phyloP scores from a whole-genome alignment of 2,888 invertebrate genomes.

The Melinaea menophilus region DNA sequence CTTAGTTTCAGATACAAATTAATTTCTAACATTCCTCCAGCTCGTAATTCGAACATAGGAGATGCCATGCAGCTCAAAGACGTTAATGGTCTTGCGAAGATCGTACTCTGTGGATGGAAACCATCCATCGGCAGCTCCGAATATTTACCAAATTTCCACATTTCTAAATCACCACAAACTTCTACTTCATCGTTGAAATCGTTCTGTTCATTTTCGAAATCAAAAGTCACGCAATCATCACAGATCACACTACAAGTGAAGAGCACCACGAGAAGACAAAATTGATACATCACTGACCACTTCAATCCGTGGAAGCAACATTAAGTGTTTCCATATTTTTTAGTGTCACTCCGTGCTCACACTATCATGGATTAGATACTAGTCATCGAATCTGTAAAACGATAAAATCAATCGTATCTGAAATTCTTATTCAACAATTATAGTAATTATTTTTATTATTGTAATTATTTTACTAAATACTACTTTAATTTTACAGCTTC shows the following conservation, averaged over 20 bases:
- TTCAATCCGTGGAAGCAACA: conserved; percentile 6
- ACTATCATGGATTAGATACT: conserved; percentile 40
- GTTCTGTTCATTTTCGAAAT: conserved; percentile 43
- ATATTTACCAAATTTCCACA: conserved; percentile 46
- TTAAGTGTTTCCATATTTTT: conserved; percentile 26
- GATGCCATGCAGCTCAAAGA: conserved; percentile 45
- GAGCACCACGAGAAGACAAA: conserved; percentile 12
- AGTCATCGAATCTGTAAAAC: conserved; percentile 28
- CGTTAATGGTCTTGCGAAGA: conserved; percentile 41
- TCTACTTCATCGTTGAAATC: conserved; percentile 30
- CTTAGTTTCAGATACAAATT: conserved; percentile 40
- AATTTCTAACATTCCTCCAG: conserved; percentile 42
- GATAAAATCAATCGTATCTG: conserved; percentile 20
- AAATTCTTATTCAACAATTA: conserved; percentile 17
- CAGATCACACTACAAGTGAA: conserved; percentile 20
- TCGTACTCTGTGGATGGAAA: conserved; percentile 36
- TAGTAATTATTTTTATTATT: conserved; percentile 8
- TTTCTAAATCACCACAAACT: conserved; percentile 35
- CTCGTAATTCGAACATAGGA: conserved; percentile 41
- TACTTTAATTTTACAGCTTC: no score
- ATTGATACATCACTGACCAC: background rate
- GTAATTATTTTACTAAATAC: conserved; percentile 5
- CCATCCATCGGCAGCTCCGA: conserved; percentile 35
- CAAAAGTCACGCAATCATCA: conserved; percentile 42
- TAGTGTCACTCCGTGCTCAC: conserved; percentile 33